phyloP scores from a whole-genome alignment of 2,113 vertebrate genomes.

The Erythrolamprus reginae region DNA sequence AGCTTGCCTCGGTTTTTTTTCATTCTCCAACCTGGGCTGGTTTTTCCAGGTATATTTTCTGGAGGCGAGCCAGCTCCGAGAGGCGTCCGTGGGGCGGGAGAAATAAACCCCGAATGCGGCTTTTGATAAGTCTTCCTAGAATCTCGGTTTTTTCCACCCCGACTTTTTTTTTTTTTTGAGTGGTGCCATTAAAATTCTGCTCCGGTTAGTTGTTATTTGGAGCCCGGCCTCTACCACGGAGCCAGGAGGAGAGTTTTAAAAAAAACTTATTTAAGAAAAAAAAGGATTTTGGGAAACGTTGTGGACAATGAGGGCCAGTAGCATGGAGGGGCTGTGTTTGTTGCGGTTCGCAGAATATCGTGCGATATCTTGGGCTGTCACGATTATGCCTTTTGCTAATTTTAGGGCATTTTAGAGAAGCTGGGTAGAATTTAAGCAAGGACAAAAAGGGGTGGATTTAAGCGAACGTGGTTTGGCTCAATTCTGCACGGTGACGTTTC shows the following conservation, averaged over 20 bases:
- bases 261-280: too few species aligned
- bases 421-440: background rate
- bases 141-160: background rate
- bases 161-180: background rate
- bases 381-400: background rate
- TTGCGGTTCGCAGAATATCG: background rate
- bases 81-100: background rate
- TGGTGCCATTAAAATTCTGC: background rate
- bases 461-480: background rate
- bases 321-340: background rate
- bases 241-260: background rate
- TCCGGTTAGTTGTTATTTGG: background rate
- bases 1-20: background rate
- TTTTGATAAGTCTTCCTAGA: background rate
- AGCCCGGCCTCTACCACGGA: background rate
- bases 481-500: background rate
- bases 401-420: background rate
- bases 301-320: background rate
- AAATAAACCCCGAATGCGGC: background rate
- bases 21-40: background rate
- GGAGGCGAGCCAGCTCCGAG: background rate
- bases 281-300: background rate
- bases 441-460: background rate
- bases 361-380: background rate
- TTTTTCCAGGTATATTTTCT: background rate